A percentile compares a stretch with the other conserved stretches of the same genome.
phyloP scores from a whole-genome alignment of 2,888 invertebrate genomes.

The Pantelozetes paolii region DNA sequence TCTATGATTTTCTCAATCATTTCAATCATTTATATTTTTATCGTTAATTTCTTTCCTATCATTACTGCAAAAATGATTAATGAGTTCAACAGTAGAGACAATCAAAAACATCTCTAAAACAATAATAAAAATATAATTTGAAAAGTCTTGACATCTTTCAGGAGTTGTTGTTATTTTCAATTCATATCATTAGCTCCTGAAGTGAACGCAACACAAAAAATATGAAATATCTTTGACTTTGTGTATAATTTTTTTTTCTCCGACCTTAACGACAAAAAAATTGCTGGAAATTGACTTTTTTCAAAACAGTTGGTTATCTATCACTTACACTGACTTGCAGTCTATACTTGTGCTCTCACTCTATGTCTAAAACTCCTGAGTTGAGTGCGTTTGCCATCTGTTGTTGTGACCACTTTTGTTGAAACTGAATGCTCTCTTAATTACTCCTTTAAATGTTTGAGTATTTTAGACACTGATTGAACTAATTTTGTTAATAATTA shows the following conservation, averaged over 20 bases:
- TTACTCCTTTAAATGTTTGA: not conserved
- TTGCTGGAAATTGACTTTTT: constrained; percentile 37
- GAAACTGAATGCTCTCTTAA: not conserved
- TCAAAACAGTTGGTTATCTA: constrained; percentile 12
- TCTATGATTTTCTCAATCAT: constrained; percentile 17
- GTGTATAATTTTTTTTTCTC: constrained; percentile 26
- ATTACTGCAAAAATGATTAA: constrained; percentile 15
- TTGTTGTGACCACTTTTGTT: constrained; percentile 28
- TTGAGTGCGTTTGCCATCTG: constrained; percentile 35
- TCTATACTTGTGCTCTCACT: constrained; percentile 3
- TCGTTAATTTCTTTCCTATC: constrained; percentile 30
- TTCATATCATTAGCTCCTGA: constrained; percentile 23
- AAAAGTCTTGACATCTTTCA: constrained; percentile 24
- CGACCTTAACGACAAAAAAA: constrained; percentile 37
- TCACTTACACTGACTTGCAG: constrained; percentile 25
- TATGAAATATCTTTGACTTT: constrained; percentile 18
- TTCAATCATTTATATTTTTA: constrained; percentile 17
- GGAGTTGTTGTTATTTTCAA: constrained; percentile 17
- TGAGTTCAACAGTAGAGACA: constrained; percentile 9
- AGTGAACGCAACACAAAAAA: constrained; percentile 1
- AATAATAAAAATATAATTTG: constrained; percentile 31
- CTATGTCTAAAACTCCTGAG: constrained; percentile 1
- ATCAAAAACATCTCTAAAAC: constrained; percentile 31
- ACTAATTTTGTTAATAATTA: not conserved
- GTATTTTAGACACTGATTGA: not conserved